Evolutionary conservation across 2,888 invertebrate genomes (phyloP).

Genomic region (Epinotia demarniana): DNA sequence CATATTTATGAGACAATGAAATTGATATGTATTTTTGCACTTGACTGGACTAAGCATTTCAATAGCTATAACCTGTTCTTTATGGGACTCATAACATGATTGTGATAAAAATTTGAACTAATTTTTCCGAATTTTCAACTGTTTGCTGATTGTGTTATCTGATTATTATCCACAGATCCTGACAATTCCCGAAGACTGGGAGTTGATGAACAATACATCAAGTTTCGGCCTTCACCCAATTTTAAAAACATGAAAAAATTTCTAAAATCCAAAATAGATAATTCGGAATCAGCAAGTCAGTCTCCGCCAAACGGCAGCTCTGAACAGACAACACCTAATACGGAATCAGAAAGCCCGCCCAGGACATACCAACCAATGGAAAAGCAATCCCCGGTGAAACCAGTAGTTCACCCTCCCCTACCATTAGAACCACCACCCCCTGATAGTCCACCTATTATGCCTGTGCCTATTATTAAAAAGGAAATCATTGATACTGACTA

Average conservation of each 20-base stretch:
- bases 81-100: neutral
- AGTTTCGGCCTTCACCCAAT: constrained; percentile 67
- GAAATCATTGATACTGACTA: constrained; percentile 60
- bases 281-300: constrained; percentile 50
- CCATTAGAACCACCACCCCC: constrained; percentile 62
- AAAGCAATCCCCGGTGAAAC: constrained; percentile 25
- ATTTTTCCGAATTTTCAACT: neutral
- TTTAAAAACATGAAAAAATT: constrained; percentile 74
- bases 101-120: neutral
- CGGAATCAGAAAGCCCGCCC: constrained; percentile 11
- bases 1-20: too few relatives aligned
- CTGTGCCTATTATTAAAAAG: constrained; percentile 56
- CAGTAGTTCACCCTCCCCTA: constrained; percentile 59
- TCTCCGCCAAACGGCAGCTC: constrained; percentile 38
- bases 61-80: neutral
- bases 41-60: neutral
- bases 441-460: constrained; percentile 49
- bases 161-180: constrained; percentile 46
- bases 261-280: constrained; percentile 62
- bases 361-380: constrained; percentile 11
- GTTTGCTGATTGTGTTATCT: neutral
- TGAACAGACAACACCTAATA: constrained; percentile 17
- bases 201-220: constrained; percentile 61
- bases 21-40: too few relatives aligned
- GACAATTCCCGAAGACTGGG: constrained; percentile 50